Base-by-base conservation (phyloP, 2,797 vertebrate genomes). In the Aythya fuligula region DNA sequence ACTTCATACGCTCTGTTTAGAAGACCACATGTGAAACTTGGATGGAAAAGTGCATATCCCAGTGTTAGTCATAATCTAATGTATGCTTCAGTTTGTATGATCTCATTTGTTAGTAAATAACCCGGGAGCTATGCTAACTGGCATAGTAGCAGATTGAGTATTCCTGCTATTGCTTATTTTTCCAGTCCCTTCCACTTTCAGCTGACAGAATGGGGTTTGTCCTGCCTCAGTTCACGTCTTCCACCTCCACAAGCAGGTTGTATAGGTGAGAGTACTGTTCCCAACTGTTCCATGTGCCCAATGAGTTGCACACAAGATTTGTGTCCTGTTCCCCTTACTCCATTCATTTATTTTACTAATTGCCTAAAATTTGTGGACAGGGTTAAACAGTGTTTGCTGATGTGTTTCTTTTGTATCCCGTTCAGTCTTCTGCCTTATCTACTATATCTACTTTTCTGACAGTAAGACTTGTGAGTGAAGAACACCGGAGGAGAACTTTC, bases 41-140 rank as follows among this genome's bases (percentile, higher is more conserved):
- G 70, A 43, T 21, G 22, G 11, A 6, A 43, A 76, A 83, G 24
- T 16, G 11, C 0, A 0, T 75, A n/a, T 47, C 11, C 13, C 11
- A 21, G 39, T 66, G 21, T 71, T 75, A 57, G 30, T 39, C 41
- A 41, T 71, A 56, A 60, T 20, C 27, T 77, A 34, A 53, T 57
- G 15, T 6, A 13, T 60, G 32, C 54, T 84, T 64, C 53, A 32
- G 60, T 84, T 87, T 69, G 24, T 51, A 25, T 34, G 8, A 34
- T 75, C 45, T 80, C 11, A 32, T 53, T 4, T 64, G 64, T 61
- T 74, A 66, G 74, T 38, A 78, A 84, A 49, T 34, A 49, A 72
- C 14, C 61, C 9, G 22, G 51, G 51, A 49, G 20, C 58, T 54
- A 2, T 60, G 53, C 21, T 43, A 2, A 65, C 53, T 60, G 32